These are phyloP conservation scores for Drosophila ambigua DNA, from an alignment of 1,140 invertebrate species.

Conservation along the genomic window DNA sequence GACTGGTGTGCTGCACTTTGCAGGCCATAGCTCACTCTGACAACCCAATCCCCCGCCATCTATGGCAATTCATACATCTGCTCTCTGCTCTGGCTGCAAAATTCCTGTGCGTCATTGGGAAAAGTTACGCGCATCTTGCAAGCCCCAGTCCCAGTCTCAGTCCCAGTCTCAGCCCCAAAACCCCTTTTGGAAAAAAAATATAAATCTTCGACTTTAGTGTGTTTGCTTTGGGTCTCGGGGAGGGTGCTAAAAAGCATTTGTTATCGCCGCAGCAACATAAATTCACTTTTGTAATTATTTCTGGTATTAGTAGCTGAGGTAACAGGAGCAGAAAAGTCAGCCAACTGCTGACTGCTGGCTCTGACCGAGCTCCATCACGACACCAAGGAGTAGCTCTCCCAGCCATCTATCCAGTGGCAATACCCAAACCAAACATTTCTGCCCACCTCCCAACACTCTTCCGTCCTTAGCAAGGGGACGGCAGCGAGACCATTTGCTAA, in stretches of 20 bases:
- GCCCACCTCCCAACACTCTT: background rate
- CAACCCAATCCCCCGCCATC: conserved; percentile 27
- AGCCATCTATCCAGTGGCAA: too few species aligned
- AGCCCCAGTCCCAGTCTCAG: too few species aligned
- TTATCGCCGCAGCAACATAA: conserved; percentile 77
- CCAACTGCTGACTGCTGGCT: conserved; percentile 26
- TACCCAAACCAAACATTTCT: background rate
- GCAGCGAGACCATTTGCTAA: conserved; percentile 72
- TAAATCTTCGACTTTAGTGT: conserved; percentile 68
- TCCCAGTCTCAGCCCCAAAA: background rate
- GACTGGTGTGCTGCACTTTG: conserved; percentile 40
- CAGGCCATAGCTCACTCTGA: conserved; percentile 65
- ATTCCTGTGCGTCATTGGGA: conserved; percentile 70
- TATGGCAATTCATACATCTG: conserved; percentile 29
- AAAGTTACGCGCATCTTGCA: conserved; percentile 67
- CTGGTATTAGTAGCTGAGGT: conserved; percentile 80
- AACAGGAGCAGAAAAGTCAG: conserved; percentile 66
- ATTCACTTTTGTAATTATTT: conserved; percentile 82
- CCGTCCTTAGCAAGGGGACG: conserved; percentile 51
- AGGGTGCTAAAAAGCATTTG: conserved; percentile 76
- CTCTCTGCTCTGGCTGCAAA: conserved; percentile 40
- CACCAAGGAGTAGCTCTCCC: conserved; percentile 11
- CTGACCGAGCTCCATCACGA: conserved; percentile 62
- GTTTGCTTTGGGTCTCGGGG: conserved; percentile 12
- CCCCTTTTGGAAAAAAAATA: conserved; percentile 38